Evolutionary conservation across 2,113 vertebrate species (phyloP).

Genomic region (Coregonus clupeaformis): DNA sequence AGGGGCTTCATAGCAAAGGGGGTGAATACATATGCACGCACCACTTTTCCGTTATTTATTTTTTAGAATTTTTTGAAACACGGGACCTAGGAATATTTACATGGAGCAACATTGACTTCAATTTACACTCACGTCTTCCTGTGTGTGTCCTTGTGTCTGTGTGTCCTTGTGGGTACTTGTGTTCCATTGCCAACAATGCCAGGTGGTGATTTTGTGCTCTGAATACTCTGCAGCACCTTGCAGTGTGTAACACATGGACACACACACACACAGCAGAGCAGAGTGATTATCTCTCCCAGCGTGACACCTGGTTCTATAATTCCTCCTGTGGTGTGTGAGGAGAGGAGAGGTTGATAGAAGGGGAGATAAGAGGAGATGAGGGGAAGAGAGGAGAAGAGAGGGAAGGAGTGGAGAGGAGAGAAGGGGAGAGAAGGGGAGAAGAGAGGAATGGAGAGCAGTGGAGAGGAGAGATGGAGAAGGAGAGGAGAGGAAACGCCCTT

Average conservation of each 20-base stretch:
- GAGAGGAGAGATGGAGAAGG: too few relatives aligned
- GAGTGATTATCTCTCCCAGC: constrained; percentile 29
- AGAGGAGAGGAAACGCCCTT: too few relatives aligned
- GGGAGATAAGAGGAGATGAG: constrained; percentile 11
- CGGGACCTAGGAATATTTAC: too few relatives aligned
- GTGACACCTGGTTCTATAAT: constrained; percentile 21
- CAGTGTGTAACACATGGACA: constrained; percentile 19
- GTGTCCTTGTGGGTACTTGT: constrained; percentile 6
- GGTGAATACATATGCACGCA: too few relatives aligned
- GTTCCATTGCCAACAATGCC: constrained; percentile 39
- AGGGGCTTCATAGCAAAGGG: too few relatives aligned
- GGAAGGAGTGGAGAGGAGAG: too few relatives aligned
- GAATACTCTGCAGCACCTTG: constrained; percentile 39
- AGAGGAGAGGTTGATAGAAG: constrained; percentile 20
- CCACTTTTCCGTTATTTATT: too few relatives aligned
- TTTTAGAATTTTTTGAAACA: too few relatives aligned
- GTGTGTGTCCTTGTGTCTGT: neutral
- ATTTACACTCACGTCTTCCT: neutral
- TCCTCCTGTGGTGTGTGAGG: neutral
- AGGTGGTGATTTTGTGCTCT: constrained; percentile 70
- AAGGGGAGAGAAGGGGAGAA: too few relatives aligned
- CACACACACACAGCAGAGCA: constrained; percentile 8
- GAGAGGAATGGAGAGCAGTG: too few relatives aligned
- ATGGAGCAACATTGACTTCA: too few relatives aligned
- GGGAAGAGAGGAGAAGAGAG: neutral